Evolutionary conservation across 2,797 vertebrate species (phyloP).

Genomic region (Uromys caudimaculatus): DNA sequence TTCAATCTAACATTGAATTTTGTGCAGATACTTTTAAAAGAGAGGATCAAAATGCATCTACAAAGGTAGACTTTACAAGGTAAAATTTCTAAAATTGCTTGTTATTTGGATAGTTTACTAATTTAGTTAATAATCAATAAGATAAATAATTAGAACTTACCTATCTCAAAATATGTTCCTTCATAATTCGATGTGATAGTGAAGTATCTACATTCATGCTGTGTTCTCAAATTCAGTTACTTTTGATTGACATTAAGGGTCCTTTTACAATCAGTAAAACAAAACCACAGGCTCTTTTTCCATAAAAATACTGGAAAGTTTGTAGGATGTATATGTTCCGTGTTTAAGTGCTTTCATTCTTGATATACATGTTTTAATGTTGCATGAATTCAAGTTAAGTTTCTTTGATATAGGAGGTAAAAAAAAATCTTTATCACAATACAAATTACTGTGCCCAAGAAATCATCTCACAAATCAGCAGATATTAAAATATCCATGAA

Average conservation of each 20-base stretch:
- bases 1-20: constrained; percentile 28
- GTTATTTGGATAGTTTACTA: not conserved
- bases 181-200: not conserved
- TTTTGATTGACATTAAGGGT: not conserved
- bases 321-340: not conserved
- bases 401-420: not conserved
- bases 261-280: constrained; percentile 33
- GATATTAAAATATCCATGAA: constrained; percentile 3
- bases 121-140: not conserved
- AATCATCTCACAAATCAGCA: not conserved
- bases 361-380: not conserved
- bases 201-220: not conserved
- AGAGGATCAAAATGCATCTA: not conserved
- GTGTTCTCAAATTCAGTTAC: not conserved
- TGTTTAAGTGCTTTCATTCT: not conserved
- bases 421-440: not conserved
- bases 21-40: not conserved
- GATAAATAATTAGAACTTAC: not conserved
- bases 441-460: not conserved
- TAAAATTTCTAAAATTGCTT: not conserved
- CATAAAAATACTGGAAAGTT: not conserved
- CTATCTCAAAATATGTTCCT: constrained; percentile 1
- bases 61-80: not conserved
- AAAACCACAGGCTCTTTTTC: not conserved
- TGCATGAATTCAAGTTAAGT: not conserved